Percentiles rank a stretch among this genome's conserved stretches.
These are phyloP conservation scores for Lasioglossum lativentre DNA, from an alignment of 2,888 invertebrate genomes.

Conservation along the genomic window DNA sequence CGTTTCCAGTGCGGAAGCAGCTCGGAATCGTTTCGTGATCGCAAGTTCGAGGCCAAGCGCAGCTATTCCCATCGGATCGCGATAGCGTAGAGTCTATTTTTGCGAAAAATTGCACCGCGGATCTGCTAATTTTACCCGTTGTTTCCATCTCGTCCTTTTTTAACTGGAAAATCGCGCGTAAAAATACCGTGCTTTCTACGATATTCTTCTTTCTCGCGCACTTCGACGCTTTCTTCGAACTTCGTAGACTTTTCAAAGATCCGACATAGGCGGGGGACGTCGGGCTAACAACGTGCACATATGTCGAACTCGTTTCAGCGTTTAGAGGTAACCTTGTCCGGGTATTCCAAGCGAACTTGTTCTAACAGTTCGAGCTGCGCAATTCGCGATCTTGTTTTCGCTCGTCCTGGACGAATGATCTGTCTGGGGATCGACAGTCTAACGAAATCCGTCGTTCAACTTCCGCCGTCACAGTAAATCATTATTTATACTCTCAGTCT, in stretches of 20 bases:
- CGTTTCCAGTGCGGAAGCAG: background rate
- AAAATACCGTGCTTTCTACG: background rate
- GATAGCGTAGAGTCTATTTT: conserved; percentile 10
- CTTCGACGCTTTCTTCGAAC: background rate
- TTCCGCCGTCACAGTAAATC: background rate
- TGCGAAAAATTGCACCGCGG: background rate
- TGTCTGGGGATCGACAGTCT: background rate
- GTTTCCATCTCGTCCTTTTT: background rate
- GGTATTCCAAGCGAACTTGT: conserved; percentile 60
- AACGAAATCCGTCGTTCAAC: background rate
- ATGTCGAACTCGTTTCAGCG: background rate
- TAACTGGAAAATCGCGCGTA: background rate
- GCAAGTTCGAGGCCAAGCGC: background rate
- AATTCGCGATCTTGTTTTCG: conserved; percentile 52
- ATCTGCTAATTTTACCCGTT: conserved; percentile 16
- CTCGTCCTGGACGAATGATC: background rate
- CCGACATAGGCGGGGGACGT: background rate
- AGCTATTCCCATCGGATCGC: conserved; percentile 1
- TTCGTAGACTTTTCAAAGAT: background rate
- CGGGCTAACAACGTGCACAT: background rate
- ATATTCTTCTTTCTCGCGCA: background rate
- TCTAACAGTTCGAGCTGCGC: conserved; percentile 54
- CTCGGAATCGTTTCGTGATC: background rate
- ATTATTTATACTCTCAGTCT: background rate
- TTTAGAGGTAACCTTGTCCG: conserved; percentile 4